Percentiles rank a stretch among this genome's conserved stretches.
Evolutionary conservation across 2,797 vertebrate species (phyloP).

Genomic region (Micrastur ruficollis): DNA sequence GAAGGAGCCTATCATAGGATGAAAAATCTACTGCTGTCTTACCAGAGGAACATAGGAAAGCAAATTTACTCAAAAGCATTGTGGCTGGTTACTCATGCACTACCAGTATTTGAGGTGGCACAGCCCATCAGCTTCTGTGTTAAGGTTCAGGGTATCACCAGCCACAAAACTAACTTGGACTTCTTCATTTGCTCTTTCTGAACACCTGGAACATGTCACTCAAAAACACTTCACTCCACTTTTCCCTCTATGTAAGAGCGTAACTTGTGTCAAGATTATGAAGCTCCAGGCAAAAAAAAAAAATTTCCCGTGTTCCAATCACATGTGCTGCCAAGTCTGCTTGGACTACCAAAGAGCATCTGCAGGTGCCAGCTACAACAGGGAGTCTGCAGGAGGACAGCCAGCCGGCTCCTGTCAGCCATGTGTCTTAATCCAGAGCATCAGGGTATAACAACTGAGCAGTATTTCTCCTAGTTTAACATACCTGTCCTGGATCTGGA

Average conservation of each 20-base stretch:
- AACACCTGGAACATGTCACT: rapidly evolving
- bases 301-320: background rate
- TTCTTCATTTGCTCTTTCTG: background rate
- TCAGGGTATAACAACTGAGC: rapidly evolving
- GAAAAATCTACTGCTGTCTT: background rate
- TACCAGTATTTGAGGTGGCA: background rate
- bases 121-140: background rate
- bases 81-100: rapidly evolving
- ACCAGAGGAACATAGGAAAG: too few species aligned
- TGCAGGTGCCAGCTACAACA: background rate
- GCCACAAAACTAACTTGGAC: background rate
- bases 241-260: background rate
- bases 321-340: background rate
- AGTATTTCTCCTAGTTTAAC: too few species aligned
- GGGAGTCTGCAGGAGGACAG: background rate
- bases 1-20: background rate
- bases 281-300: background rate
- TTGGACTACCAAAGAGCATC: background rate
- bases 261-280: background rate
- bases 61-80: too few species aligned
- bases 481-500: background rate
- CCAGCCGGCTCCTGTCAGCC: background rate
- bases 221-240: background rate
- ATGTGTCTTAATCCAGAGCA: background rate
- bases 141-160: background rate